Evolutionary conservation across 2,113 vertebrate species (phyloP), one percentile per base, ranked within the genome.

Genomic region (Callipepla squamata): DNA sequence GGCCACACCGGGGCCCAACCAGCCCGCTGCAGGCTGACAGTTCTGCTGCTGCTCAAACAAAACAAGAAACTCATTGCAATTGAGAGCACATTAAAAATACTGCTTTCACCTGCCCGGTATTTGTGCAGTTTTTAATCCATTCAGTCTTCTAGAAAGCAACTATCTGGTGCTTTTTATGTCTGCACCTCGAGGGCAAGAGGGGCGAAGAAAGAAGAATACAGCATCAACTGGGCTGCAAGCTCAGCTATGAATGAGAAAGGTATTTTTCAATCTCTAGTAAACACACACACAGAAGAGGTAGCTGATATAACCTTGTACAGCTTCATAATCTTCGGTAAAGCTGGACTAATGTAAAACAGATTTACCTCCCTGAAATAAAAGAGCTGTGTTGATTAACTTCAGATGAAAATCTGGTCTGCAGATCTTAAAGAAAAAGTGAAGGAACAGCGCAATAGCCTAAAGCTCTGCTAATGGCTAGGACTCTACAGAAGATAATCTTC

Each of bases 1-100:
- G 72, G 67, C 80, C 65, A 32, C 0, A 19, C 73, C 11, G 0
- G 0, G 2, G 11, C 22, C 30, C 0, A 1, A 45, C 9, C 87
- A 11, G 66, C 38, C 34, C 20, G 40, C 58, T 36, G 44, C 28
- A 4, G 63, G 53, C 80, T 94, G 91, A 42, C 69, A 57, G 86
- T 73, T 83, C 86, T 21, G 88, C 72, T 85, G 92, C 88, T 74
- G 68, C 92, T 77, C 3, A 25, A 50, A 25, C 2, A 30, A 30
- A 30, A 55, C 17, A 17, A 53, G 6, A 61, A 87, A 77, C 36
- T 28, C 63, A 53, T 75, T n/a, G 73, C 79, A 83, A 84, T 38
- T 81, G 30, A 91, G 47, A 90, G 61, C 32, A 63, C 11, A 15
- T 1, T 3, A 70, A 34, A 90, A 82, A 58, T 42, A 55, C 13